Evolutionary conservation across 2,113 vertebrate genomes (phyloP).

Genomic region (Chlorocebus sabaeus): DNA sequence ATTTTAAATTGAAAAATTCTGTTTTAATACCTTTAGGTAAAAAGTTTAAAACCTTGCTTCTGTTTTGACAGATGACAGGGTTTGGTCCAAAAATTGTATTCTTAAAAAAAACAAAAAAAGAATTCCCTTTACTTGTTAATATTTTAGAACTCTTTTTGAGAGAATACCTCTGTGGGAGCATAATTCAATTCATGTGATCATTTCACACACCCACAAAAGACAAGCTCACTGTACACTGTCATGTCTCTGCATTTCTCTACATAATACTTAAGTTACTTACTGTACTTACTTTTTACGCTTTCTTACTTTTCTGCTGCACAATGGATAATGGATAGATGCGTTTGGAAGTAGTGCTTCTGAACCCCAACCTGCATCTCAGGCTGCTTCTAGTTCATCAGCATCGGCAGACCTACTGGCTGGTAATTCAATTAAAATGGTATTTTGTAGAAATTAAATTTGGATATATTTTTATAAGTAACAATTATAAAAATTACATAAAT

Average conservation of each 20-base stretch:
- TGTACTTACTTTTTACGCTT: slow-evolving; percentile 68
- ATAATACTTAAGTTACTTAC: slow-evolving; percentile 1
- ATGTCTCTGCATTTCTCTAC: slow-evolving; percentile 37
- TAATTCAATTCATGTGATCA: not conserved
- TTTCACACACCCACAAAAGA: not conserved
- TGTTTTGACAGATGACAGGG: not conserved
- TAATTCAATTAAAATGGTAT: slow-evolving; percentile 79
- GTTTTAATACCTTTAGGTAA: not conserved
- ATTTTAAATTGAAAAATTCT: not conserved
- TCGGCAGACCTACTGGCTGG: slow-evolving; percentile 95
- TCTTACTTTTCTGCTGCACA: slow-evolving; percentile 85
- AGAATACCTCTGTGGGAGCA: not conserved
- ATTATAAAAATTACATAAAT: not conserved
- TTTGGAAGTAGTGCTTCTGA: slow-evolving; percentile 90
- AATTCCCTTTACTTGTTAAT: slow-evolving; percentile 22
- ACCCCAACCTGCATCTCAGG: slow-evolving; percentile 86
- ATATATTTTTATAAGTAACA: slow-evolving; percentile 44
- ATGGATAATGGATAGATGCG: slow-evolving; percentile 89
- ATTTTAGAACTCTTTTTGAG: not conserved
- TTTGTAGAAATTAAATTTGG: slow-evolving; percentile 54
- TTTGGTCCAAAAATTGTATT: slow-evolving; percentile 20
- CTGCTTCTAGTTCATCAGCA: slow-evolving; percentile 88
- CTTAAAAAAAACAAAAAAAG: not conserved
- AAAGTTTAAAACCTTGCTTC: not conserved
- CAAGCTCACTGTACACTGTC: not conserved